Conservation (phyloP, 2,113 vertebrate species). For the Hydrolagus affinis region DNA sequence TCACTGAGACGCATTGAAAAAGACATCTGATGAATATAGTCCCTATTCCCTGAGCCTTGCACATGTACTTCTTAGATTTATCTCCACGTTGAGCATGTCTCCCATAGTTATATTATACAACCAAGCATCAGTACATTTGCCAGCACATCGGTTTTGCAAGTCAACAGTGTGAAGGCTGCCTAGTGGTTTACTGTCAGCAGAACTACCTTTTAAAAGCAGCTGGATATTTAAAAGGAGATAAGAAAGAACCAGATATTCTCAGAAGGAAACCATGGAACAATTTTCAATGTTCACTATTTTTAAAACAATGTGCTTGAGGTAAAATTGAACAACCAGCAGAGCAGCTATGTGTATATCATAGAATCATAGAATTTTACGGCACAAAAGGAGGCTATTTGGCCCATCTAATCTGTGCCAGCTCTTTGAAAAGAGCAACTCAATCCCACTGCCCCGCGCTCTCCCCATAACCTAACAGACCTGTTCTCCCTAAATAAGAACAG, state of each 20-base stretch:
- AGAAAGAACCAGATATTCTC: not conserved
- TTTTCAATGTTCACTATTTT: conserved; percentile 2
- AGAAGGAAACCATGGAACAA: conserved; percentile 6
- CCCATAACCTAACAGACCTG: no score
- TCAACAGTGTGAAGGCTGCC: not conserved
- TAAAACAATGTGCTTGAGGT: not conserved
- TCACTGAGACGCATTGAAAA: conserved; percentile 9
- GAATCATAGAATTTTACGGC: no score
- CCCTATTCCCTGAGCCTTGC: conserved; percentile 16
- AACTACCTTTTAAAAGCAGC: not conserved
- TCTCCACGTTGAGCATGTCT: not conserved
- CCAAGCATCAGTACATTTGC: conserved; percentile 25
- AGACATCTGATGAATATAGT: conserved; percentile 22
- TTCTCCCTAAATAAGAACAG: no score
- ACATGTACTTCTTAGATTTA: conserved; percentile 3
- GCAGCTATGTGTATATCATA: not conserved
- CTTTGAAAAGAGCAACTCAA: no score
- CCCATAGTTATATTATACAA: not conserved
- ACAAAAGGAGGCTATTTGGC: no score
- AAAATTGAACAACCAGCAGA: not conserved
- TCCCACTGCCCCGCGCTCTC: no score
- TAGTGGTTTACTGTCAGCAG: not conserved
- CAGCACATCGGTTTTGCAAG: not conserved
- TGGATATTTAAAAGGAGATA: conserved; percentile 1
- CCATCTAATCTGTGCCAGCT: no score